phyloP scores from a whole-genome alignment of 2,888 invertebrate species.

The Diaprepes abbreviatus region DNA sequence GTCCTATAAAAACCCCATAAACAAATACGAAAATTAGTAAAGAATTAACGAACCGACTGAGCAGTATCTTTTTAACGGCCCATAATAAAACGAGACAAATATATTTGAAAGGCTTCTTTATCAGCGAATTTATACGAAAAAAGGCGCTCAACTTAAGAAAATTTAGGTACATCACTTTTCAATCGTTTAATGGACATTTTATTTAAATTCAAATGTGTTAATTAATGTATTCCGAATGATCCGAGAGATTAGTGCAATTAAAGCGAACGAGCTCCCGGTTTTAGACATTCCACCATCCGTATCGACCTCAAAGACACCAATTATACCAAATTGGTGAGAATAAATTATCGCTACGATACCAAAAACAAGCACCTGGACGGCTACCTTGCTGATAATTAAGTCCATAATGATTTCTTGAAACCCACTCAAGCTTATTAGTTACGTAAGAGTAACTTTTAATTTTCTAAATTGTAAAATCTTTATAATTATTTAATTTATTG shows the following conservation, averaged over 20 bases:
- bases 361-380: slow-evolving; percentile 63
- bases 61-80: slow-evolving; percentile 50
- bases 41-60: slow-evolving; percentile 54
- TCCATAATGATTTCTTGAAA: slow-evolving; percentile 50
- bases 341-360: slow-evolving; percentile 63
- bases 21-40: slow-evolving; percentile 57
- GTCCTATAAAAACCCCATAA: slow-evolving; percentile 49
- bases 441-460: slow-evolving; percentile 8
- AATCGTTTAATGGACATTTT: slow-evolving; percentile 67
- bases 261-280: slow-evolving; percentile 66
- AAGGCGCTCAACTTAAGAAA: slow-evolving; percentile 53
- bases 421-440: slow-evolving; percentile 26
- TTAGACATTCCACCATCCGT: slow-evolving; percentile 64
- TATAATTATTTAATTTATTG: background rate
- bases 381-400: slow-evolving; percentile 54
- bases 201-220: slow-evolving; percentile 68
- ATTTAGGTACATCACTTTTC: slow-evolving; percentile 62
- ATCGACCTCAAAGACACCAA: slow-evolving; percentile 64
- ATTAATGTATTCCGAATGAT: slow-evolving; percentile 66
- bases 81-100: slow-evolving; percentile 56
- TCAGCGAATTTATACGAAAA: slow-evolving; percentile 24
- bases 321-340: slow-evolving; percentile 65
- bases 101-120: slow-evolving; percentile 50
- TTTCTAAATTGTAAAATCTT: background rate
- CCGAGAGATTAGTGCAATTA: slow-evolving; percentile 66